Evolutionary conservation across 2,888 invertebrate genomes (phyloP), one percentile per base, ranked within the genome.

Genomic region (Chromoteleia sp.): DNA sequence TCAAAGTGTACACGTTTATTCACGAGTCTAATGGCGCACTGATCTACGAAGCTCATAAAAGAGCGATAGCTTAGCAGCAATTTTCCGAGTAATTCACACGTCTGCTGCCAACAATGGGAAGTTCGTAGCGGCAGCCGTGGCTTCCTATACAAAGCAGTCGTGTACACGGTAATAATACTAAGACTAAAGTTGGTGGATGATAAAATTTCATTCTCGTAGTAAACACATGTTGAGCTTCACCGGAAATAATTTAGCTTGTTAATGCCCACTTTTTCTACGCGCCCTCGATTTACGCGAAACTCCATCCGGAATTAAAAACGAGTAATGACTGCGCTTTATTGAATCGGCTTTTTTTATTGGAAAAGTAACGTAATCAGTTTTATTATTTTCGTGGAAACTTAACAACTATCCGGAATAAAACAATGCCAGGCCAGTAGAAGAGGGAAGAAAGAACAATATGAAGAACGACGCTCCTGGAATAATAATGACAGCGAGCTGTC

Each of bases 1-100:
- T 67, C 65, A 58, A 67, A 65, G 19, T 67, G 41, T 58, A 65
- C 63, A 54, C n/a, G 30, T 50, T 67, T 67, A 67, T 65, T 58
- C 39, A 30, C 59, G n/a, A 36, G 15, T 52, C 48, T 67, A 67
- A 75, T 58, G 41, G 50, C 29, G 39, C 1, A 39, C 33, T 59
- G 81, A 71, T 82, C 73, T 82, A 65, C 70, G 59, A 61, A 74
- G 76, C 71, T 84, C 77, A 76, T 85, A 84, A 85, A 84, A 75
- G 79, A 74, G 74, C 78, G 75, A 83, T 85, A 85, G 85, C 85
- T 84, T 82, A 70, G 73, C 68, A 80, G 75, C 82, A 79, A 84
- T 82, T 84, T 75, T 80, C 50, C 48, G 45, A 73, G 58, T 61
- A 63, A 73, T 78, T 63, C 54, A 68, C 68, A 67, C 82, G 61